phyloP scores from a whole-genome alignment of 2,797 vertebrate genomes.

The Sciurus vulgaris region DNA sequence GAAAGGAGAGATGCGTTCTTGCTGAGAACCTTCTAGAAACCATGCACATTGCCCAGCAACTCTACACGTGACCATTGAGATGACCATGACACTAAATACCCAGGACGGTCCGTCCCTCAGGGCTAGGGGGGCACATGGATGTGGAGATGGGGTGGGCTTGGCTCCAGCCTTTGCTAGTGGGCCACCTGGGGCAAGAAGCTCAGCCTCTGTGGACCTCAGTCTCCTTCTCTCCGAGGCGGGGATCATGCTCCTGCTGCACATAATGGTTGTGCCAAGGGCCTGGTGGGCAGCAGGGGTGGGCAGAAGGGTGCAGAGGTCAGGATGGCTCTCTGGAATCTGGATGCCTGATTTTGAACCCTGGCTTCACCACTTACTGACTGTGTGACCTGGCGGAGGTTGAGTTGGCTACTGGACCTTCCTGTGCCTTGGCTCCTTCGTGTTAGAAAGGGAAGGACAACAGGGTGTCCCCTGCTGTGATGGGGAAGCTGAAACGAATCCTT shows the following conservation, averaged over 20 bases:
- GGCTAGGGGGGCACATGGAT: neutral
- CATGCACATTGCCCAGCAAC: neutral
- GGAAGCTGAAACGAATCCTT: neutral
- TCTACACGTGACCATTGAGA: neutral
- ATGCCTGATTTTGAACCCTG: neutral
- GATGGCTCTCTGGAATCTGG: neutral
- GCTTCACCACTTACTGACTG: neutral
- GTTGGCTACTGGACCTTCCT: no score
- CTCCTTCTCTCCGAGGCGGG: neutral
- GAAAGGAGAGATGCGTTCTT: neutral
- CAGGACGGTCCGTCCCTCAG: neutral
- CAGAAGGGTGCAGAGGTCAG: neutral
- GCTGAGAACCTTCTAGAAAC: neutral
- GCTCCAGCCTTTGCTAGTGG: neutral
- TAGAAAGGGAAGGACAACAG: neutral
- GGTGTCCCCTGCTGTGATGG: rapidly evolving
- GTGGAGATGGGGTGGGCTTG: neutral
- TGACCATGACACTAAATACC: neutral
- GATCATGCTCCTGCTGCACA: rapidly evolving
- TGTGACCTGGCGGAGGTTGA: no score
- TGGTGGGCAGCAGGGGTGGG: rapidly evolving
- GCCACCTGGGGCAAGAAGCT: neutral
- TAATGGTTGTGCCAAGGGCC: rapidly evolving
- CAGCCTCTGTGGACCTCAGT: neutral
- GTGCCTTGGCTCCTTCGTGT: neutral